Percentiles rank a stretch among this genome's conserved stretches.
phyloP scores from a whole-genome alignment of 1,140 invertebrate species.

The Oncopeltus fasciatus region DNA sequence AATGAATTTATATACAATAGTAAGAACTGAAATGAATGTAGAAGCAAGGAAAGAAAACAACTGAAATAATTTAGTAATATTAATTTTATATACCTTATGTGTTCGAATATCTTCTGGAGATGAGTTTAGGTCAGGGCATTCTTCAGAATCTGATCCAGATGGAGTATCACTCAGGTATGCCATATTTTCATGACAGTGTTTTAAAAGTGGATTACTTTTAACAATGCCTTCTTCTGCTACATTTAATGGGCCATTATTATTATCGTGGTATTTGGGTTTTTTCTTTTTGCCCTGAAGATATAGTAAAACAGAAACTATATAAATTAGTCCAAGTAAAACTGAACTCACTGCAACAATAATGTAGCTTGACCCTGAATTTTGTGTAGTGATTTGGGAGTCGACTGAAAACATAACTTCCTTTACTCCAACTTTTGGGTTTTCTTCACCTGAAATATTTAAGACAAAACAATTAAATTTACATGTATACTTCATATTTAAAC shows the following conservation, averaged over 20 bases:
- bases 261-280: slow-evolving; percentile 14
- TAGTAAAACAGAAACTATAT: slow-evolving; percentile 64
- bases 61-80: too few species aligned
- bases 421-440: slow-evolving; percentile 32
- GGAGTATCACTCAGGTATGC: slow-evolving; percentile 19
- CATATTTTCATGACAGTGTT: slow-evolving; percentile 21
- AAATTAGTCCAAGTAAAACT: slow-evolving; percentile 61
- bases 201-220: slow-evolving; percentile 59
- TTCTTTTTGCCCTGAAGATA: slow-evolving; percentile 51
- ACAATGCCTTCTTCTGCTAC: slow-evolving; percentile 42
- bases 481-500: too few species aligned
- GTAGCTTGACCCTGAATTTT: slow-evolving; percentile 50
- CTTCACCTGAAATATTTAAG: slow-evolving; percentile 7
- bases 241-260: slow-evolving; percentile 11
- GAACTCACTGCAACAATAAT: slow-evolving; percentile 67
- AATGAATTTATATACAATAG: too few species aligned
- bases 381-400: slow-evolving; percentile 41
- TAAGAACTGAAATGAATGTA: too few species aligned
- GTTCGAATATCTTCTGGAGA: too few species aligned
- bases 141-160: slow-evolving; percentile 23
- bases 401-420: slow-evolving; percentile 61
- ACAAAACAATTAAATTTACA: too few species aligned
- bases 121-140: slow-evolving; percentile 17
- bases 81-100: too few species aligned
- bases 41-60: too few species aligned